These are phyloP conservation scores for Acipenser transmontanus DNA, from an alignment of 2,797 vertebrate genomes.

Conservation along the genomic window DNA sequence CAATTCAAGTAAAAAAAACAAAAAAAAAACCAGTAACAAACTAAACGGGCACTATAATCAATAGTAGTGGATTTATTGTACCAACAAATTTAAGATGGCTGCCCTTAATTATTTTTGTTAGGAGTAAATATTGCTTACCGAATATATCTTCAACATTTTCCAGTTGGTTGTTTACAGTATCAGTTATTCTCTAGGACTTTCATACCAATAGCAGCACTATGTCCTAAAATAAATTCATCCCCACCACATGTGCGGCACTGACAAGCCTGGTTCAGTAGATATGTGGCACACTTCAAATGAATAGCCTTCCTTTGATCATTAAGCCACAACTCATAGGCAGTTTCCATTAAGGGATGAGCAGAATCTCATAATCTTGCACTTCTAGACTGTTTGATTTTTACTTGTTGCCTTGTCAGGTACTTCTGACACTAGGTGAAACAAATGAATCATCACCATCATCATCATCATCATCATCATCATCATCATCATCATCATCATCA, in stretches of 20 bases:
- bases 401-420: background rate
- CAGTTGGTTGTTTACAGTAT: background rate
- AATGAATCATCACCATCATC: background rate
- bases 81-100: background rate
- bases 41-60: too few relatives aligned
- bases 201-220: constrained; percentile 1
- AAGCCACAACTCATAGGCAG: constrained; percentile 24
- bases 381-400: constrained; percentile 5
- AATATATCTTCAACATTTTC: background rate
- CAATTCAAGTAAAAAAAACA: too few relatives aligned
- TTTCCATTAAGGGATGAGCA: constrained; percentile 23
- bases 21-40: too few relatives aligned
- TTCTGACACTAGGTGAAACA: background rate
- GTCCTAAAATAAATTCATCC: constrained; percentile 14
- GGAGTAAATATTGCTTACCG: background rate
- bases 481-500: too few relatives aligned
- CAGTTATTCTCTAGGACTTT: background rate
- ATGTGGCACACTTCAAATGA: constrained; percentile 19
- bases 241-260: constrained; percentile 12
- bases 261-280: constrained; percentile 13
- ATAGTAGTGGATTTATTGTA: too few relatives aligned
- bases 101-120: background rate
- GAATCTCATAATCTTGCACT: constrained; percentile 26
- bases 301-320: constrained; percentile 22
- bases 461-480: background rate